Evolutionary conservation across 2,888 invertebrate species (phyloP), one percentile per base, ranked within the genome.

Genomic region (Byasa hedistus): DNA sequence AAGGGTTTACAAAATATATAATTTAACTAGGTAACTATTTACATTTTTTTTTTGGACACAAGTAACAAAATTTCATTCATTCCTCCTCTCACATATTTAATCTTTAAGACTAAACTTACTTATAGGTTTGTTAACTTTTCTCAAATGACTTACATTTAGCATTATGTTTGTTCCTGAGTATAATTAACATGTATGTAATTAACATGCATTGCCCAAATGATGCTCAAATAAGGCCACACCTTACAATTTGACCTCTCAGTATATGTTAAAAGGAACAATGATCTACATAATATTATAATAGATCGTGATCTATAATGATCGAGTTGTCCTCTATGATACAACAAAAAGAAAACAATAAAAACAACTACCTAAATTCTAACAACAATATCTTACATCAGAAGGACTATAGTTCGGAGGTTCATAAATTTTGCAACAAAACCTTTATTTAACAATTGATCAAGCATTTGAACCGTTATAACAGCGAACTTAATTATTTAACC

Each of bases 211-310:
- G n/a, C n/a, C 72, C 73, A 69, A 58, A 69, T 61, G 59, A 64
- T 66, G 65, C 69, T 79, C 74, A 74, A 70, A 82, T 87, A 88
- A 88, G 87, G 88, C 87, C 85, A 83, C 87, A 78, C 79, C 79
- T 76, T 71, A 72, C 72, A 81, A 75, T 72, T 79, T 79, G 81
- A 81, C 78, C 79, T 75, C 10, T 32, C 73, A 65, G 69, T 62
- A 51, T 63, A 65, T 55, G 36, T 68, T 23, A 39, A 69, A 68
- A 70, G 57, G 61, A 65, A 68, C 66, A 66, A 61, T 23, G 67
- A 62, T 63, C 44, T 22, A 51, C 27, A n/a, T 32, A 19, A 32
- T 32, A 32, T 10, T 32, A 32, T 32, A 10, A 48, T 19, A n/a
- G 57, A 51, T 52, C 44, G 3, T 36, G 58, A 67, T 66, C 59